These are phyloP conservation scores for Drosophila yakuba DNA, from an alignment of 1,140 invertebrate genomes.

Conservation along the genomic window DNA sequence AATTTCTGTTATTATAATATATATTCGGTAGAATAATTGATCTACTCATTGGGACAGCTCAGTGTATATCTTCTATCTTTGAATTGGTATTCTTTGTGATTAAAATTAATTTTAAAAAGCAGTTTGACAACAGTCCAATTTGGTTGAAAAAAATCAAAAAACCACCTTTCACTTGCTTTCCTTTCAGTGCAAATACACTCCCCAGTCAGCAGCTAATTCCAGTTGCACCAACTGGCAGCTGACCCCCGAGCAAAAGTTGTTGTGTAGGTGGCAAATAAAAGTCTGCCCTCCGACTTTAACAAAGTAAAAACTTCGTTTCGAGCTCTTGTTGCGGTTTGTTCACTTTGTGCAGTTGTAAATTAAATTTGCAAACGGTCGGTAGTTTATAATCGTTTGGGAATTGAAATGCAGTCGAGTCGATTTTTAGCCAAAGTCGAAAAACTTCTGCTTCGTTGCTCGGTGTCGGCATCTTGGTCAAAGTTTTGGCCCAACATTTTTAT, in stretches of 20 bases:
- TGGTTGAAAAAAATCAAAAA: too few relatives aligned
- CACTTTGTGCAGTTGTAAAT: slow-evolving; percentile 73
- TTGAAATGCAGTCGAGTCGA: slow-evolving; percentile 78
- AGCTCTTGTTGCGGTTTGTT: slow-evolving; percentile 49
- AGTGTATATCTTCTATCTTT: too few relatives aligned
- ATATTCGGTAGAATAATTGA: too few relatives aligned
- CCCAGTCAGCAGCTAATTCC: slow-evolving; percentile 64
- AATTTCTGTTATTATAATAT: background rate
- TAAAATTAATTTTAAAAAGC: too few relatives aligned
- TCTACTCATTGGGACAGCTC: too few relatives aligned
- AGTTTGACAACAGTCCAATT: too few relatives aligned
- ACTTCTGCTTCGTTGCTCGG: slow-evolving; percentile 48
- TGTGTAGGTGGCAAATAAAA: slow-evolving; percentile 70
- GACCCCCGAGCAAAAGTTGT: slow-evolving; percentile 39
- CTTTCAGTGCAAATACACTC: slow-evolving; percentile 2
- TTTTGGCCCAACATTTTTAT: slow-evolving; percentile 73
- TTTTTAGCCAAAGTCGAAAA: slow-evolving; percentile 44
- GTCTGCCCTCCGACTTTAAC: slow-evolving; percentile 70
- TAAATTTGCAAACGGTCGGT: slow-evolving; percentile 73
- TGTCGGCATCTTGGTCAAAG: slow-evolving; percentile 61
- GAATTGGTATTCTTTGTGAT: too few relatives aligned
- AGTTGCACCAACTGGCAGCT: slow-evolving; percentile 19
- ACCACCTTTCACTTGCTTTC: background rate
- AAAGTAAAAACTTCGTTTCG: slow-evolving; percentile 67
- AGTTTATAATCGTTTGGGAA: slow-evolving; percentile 83